These are phyloP conservation scores for Caenorhabditis doughertyi DNA, from an alignment of 2,888 invertebrate species.

Conservation along the genomic window DNA sequence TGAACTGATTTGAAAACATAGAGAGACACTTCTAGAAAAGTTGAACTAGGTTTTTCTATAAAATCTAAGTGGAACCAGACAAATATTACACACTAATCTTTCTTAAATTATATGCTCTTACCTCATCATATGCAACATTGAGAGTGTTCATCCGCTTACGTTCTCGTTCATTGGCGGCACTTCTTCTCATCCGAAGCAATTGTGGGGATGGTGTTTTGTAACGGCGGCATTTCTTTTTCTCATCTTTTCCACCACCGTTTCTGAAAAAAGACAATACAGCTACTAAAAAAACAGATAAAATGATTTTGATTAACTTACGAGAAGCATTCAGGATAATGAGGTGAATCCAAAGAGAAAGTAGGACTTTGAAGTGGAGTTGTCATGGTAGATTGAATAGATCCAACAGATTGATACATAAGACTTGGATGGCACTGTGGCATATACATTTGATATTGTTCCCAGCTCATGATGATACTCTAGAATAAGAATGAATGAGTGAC, in stretches of 20 bases:
- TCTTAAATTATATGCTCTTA: too few species aligned
- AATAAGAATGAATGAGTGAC: slow-evolving; percentile 28
- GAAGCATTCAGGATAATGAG: slow-evolving; percentile 44
- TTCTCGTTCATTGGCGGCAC: slow-evolving; percentile 81
- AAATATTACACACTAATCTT: too few species aligned
- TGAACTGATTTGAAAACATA: too few species aligned
- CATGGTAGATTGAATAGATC: slow-evolving; percentile 50
- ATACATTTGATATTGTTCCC: slow-evolving; percentile 67
- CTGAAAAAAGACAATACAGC: too few species aligned
- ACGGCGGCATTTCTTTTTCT: slow-evolving; percentile 69
- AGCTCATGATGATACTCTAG: slow-evolving; percentile 51
- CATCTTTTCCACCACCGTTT: slow-evolving; percentile 57
- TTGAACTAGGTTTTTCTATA: neutral
- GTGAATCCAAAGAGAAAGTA: slow-evolving; percentile 57
- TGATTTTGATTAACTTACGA: slow-evolving; percentile 33
- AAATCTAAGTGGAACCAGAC: too few species aligned
- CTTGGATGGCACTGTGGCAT: slow-evolving; percentile 48
- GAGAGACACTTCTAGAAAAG: too few species aligned
- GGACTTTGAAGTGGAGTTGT: slow-evolving; percentile 70
- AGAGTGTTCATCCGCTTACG: slow-evolving; percentile 81
- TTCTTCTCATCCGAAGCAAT: slow-evolving; percentile 75
- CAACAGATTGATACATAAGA: slow-evolving; percentile 36
- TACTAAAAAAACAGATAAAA: too few species aligned
- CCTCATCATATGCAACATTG: slow-evolving; percentile 82
- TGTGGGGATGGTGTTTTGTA: slow-evolving; percentile 82